Evolutionary conservation across 2,113 vertebrate genomes (phyloP).

Genomic region (Dasyornis broadbenti): DNA sequence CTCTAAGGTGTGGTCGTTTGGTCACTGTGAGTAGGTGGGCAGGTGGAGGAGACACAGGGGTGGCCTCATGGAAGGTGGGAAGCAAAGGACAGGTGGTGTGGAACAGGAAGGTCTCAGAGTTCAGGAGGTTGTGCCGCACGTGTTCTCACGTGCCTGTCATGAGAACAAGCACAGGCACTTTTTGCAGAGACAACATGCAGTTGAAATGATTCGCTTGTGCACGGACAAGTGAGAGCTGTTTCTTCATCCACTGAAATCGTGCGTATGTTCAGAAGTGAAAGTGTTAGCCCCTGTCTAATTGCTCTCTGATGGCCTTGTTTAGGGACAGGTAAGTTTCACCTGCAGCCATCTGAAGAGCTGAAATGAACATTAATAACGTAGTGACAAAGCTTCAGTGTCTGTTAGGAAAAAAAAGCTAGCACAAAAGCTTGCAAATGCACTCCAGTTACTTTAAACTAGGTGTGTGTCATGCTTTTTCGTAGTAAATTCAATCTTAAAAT

Average conservation of each 20-base stretch:
- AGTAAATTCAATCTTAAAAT: not conserved
- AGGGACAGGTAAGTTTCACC: not conserved
- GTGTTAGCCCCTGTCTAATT: fast-evolving
- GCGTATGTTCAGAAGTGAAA: not conserved
- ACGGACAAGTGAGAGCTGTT: not conserved
- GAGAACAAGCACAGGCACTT: fast-evolving
- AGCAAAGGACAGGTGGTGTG: not conserved
- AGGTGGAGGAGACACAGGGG: not conserved
- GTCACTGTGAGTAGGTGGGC: fast-evolving
- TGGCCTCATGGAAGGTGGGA: not conserved
- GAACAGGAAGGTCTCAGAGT: not conserved
- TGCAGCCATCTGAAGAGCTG: not conserved
- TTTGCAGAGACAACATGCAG: not conserved
- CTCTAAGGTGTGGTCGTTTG: too few relatives aligned
- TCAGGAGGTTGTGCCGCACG: not conserved
- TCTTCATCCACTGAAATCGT: not conserved
- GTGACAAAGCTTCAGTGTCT: not conserved
- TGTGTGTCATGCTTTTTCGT: not conserved
- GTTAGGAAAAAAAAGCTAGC: not conserved
- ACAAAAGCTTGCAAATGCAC: not conserved
- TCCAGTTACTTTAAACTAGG: not conserved
- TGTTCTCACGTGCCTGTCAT: fast-evolving
- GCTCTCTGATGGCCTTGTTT: not conserved
- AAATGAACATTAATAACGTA: not conserved
- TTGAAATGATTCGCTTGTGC: not conserved